These are phyloP conservation scores for Magallana angulata DNA, from an alignment of 1,140 invertebrate species.

Conservation along the genomic window DNA sequence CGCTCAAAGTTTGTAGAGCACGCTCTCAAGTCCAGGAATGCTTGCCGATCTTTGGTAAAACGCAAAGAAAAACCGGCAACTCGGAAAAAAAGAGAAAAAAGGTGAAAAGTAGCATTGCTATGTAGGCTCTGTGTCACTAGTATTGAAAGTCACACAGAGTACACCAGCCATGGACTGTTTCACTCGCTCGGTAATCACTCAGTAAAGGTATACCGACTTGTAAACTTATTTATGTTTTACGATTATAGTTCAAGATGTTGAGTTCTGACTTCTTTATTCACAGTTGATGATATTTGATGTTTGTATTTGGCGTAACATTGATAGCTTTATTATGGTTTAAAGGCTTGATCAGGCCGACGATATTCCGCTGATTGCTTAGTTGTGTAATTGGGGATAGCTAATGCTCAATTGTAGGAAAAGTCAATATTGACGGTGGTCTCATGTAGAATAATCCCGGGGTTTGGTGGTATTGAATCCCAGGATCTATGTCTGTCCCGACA, in stretches of 20 bases:
- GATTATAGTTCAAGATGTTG: not conserved
- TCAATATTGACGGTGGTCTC: constrained; percentile 16
- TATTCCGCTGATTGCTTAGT: not conserved
- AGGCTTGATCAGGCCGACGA: not conserved
- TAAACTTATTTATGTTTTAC: too few species aligned
- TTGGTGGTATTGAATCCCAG: not conserved
- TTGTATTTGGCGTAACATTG: not conserved
- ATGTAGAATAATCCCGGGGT: not conserved
- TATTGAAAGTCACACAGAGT: too few species aligned
- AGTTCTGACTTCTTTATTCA: not conserved
- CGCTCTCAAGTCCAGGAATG: not conserved
- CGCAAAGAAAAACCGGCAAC: not conserved
- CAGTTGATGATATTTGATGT: not conserved
- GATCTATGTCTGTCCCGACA: not conserved
- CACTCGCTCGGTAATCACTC: too few species aligned
- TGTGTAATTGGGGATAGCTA: not conserved
- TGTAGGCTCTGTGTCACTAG: too few species aligned
- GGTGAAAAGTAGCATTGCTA: not conserved
- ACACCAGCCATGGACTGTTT: too few species aligned
- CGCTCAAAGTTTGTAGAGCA: not conserved
- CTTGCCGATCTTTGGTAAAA: not conserved
- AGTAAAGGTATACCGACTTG: too few species aligned
- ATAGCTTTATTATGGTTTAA: not conserved
- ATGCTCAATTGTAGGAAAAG: not conserved
- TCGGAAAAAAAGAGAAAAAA: not conserved